Evolutionary conservation across 2,113 vertebrate species (phyloP).

Genomic region (Camelus dromedarius): DNA sequence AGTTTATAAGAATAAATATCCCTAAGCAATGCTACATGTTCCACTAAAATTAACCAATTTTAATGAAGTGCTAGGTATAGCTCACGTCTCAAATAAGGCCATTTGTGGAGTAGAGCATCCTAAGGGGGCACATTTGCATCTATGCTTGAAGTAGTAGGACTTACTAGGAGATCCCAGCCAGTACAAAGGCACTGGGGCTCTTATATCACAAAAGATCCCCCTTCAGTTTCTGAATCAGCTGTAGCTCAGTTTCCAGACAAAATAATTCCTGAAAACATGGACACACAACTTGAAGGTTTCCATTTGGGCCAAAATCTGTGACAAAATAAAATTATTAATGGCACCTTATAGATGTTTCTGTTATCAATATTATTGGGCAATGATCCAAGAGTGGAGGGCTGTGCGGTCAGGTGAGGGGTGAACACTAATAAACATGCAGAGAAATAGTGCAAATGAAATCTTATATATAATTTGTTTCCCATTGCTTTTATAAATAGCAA

Average conservation of each 20-base stretch:
- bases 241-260: background rate
- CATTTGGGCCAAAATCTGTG: background rate
- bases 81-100: background rate
- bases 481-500: background rate
- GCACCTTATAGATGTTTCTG: background rate
- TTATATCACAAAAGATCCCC: fast-evolving
- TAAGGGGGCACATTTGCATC: fast-evolving
- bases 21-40: background rate
- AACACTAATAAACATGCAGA: background rate
- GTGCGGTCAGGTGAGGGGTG: fast-evolving
- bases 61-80: background rate
- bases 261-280: background rate
- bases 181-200: fast-evolving
- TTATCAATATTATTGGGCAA: background rate
- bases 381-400: background rate
- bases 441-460: background rate
- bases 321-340: background rate
- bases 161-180: fast-evolving
- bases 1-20: background rate
- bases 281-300: background rate
- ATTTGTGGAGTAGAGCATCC: fast-evolving
- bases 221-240: background rate
- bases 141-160: background rate
- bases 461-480: background rate
- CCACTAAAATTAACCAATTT: background rate